phyloP scores from a whole-genome alignment of 2,113 vertebrate species.

The Ifrita kowaldi region DNA sequence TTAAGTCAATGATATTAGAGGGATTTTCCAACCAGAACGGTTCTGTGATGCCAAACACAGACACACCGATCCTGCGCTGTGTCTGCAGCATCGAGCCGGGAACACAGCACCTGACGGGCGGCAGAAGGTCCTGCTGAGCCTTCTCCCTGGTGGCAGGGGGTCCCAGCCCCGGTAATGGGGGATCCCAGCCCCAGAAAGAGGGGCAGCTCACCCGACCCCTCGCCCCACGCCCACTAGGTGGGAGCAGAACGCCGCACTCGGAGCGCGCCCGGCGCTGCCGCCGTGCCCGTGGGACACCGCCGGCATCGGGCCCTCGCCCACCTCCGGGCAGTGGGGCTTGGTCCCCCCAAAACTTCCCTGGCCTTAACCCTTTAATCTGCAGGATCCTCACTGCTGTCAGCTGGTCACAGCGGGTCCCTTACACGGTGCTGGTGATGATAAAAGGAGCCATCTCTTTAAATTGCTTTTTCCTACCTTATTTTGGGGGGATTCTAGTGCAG shows the following conservation, averaged over 20 bases:
- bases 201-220: neutral
- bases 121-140: neutral
- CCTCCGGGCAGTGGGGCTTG: fast-evolving
- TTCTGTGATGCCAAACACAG: neutral
- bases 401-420: neutral
- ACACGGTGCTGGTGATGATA: fast-evolving
- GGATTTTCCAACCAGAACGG: neutral
- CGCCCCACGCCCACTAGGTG: constrained; percentile 22
- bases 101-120: neutral
- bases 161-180: neutral
- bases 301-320: too few relatives aligned
- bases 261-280: neutral
- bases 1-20: neutral
- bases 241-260: constrained; percentile 3
- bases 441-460: neutral
- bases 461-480: neutral
- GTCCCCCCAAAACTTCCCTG: neutral
- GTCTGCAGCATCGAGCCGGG: neutral
- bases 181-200: neutral
- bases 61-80: neutral
- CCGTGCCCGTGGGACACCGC: neutral
- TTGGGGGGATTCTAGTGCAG: neutral
- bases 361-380: neutral
- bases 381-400: neutral
- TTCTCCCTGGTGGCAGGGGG: fast-evolving